Conservation (phyloP, 2,113 vertebrate species). For the Sander vitreus region DNA sequence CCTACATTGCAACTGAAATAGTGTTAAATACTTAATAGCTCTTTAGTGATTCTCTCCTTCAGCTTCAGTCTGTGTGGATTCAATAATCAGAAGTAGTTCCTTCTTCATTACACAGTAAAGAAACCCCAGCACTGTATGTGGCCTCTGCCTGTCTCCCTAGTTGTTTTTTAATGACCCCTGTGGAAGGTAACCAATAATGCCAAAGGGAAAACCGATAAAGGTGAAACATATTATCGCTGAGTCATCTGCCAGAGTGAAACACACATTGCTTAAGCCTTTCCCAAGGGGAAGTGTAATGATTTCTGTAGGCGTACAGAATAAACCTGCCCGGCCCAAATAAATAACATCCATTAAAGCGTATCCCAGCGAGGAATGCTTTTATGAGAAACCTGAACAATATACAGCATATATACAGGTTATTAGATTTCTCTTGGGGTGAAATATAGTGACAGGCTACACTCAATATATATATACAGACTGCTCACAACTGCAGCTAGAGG, state of each 20-base stretch:
- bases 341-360: slow-evolving; percentile 73
- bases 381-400: slow-evolving; percentile 71
- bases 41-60: neutral
- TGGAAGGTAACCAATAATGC: slow-evolving; percentile 64
- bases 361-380: slow-evolving; percentile 65
- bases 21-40: slow-evolving; percentile 34
- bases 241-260: slow-evolving; percentile 63
- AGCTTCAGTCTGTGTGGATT: slow-evolving; percentile 17
- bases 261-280: slow-evolving; percentile 23
- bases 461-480: slow-evolving; percentile 50
- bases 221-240: slow-evolving; percentile 67
- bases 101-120: slow-evolving; percentile 27
- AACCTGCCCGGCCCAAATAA: slow-evolving; percentile 74
- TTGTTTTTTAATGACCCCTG: slow-evolving; percentile 69
- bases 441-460: slow-evolving; percentile 53
- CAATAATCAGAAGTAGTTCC: slow-evolving; percentile 36
- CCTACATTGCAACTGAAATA: neutral
- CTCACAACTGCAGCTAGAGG: slow-evolving; percentile 25
- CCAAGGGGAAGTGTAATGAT: slow-evolving; percentile 67
- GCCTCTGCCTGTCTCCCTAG: slow-evolving; percentile 27
- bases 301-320: slow-evolving; percentile 69
- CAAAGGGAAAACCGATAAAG: slow-evolving; percentile 57
- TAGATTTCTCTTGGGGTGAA: slow-evolving; percentile 68
- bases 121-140: neutral
- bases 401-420: slow-evolving; percentile 66